Conservation (phyloP, 2,113 vertebrate genomes). For the Indicator indicator region DNA sequence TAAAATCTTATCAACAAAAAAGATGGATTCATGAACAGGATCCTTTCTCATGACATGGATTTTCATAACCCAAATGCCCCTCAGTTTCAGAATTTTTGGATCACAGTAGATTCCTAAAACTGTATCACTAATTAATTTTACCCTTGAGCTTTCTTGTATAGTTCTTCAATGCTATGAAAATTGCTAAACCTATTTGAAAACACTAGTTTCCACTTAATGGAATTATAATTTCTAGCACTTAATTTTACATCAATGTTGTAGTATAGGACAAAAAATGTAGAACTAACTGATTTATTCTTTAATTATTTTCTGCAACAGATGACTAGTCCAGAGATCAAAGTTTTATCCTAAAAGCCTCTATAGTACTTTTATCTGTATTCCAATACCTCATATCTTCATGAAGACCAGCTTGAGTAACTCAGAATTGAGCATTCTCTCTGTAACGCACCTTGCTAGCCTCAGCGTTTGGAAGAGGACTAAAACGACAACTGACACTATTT, state of each 20-base stretch:
- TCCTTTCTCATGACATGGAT: neutral
- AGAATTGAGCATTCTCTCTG: neutral
- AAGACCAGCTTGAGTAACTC: neutral
- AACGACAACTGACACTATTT: neutral
- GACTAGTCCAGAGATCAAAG: neutral
- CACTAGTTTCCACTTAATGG: neutral
- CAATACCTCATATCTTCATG: neutral
- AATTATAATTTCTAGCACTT: neutral
- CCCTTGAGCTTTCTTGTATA: neutral
- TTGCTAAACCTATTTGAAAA: neutral
- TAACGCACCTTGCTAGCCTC: neutral
- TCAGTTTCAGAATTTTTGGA: neutral
- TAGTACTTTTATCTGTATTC: neutral
- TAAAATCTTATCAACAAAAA: neutral
- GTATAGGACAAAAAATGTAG: neutral
- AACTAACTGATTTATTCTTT: neutral
- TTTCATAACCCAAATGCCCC: neutral
- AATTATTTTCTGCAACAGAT: neutral
- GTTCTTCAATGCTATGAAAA: neutral
- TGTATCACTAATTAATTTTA: neutral
- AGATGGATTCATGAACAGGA: neutral
- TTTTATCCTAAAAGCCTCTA: neutral
- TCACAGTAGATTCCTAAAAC: neutral
- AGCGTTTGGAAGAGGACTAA: neutral
- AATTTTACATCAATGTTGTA: neutral